Conservation (phyloP, 2,888 invertebrate genomes). For the Pyrochroa serraticornis region DNA sequence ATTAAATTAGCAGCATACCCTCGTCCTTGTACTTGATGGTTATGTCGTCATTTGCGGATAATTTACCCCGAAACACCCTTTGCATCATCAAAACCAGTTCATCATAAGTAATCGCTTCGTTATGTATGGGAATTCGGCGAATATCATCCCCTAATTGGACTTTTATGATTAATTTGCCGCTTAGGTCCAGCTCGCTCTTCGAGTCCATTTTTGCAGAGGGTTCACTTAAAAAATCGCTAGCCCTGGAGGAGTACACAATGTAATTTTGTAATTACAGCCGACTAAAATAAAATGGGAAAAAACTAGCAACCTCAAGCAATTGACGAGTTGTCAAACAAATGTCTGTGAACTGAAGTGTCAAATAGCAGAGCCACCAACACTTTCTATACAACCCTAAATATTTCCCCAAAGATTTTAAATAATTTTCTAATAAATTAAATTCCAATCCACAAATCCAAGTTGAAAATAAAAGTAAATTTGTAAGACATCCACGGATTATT, state of each 20-base stretch:
- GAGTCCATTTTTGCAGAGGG: constrained; percentile 47
- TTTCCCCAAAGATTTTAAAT: no score
- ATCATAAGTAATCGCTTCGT: constrained; percentile 74
- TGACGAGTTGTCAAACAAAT: no score
- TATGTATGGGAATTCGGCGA: constrained; percentile 71
- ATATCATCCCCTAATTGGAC: constrained; percentile 71
- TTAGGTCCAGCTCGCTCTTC: constrained; percentile 58
- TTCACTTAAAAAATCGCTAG: no score
- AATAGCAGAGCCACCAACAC: no score
- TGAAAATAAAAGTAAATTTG: no score
- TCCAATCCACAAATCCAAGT: no score
- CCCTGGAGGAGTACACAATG: not conserved
- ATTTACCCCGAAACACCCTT: constrained; percentile 68
- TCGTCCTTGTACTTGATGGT: constrained; percentile 75
- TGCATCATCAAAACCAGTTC: constrained; percentile 76
- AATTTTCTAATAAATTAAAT: no score
- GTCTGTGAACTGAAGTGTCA: no score
- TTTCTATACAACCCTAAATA: no score
- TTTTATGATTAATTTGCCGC: constrained; percentile 63
- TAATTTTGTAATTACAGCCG: not conserved
- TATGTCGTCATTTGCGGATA: constrained; percentile 69
- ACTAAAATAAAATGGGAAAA: no score
- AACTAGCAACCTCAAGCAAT: no score
- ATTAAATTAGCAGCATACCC: constrained; percentile 56
- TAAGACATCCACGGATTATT: no score